Conservation (phyloP, 1,140 invertebrate genomes). For the Bombus consobrinus region DNA sequence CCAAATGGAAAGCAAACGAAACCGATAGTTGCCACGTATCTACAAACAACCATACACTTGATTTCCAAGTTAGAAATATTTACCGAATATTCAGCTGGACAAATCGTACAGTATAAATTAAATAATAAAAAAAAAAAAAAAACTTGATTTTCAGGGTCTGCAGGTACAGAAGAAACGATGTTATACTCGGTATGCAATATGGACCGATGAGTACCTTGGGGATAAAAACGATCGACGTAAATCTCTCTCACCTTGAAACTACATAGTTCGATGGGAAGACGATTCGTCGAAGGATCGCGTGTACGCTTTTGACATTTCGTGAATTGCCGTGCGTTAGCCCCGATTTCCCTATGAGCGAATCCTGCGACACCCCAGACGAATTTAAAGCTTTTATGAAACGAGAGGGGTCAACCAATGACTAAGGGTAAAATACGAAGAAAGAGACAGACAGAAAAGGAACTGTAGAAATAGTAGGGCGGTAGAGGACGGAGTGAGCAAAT, state of each 20-base stretch:
- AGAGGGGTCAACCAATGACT: not conserved
- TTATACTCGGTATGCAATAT: not conserved
- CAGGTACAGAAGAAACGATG: not conserved
- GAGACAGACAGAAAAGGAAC: conserved; percentile 21
- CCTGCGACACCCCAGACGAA: conserved; percentile 27
- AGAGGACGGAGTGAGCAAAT: conserved; percentile 5
- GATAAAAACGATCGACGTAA: not conserved
- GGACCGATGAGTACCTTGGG: not conserved
- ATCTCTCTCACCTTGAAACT: conserved; percentile 25
- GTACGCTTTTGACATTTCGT: conserved; percentile 22
- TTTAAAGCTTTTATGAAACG: conserved; percentile 16
- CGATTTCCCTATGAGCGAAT: not conserved
- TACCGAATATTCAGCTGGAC: no score
- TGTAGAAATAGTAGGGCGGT: not conserved
- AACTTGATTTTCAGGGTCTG: not conserved
- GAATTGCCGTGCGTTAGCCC: not conserved
- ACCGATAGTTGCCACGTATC: not conserved
- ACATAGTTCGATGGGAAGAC: not conserved
- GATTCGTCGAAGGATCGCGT: not conserved
- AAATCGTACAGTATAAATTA: no score
- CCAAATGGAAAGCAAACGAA: not conserved
- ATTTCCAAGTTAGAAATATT: not conserved
- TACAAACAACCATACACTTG: not conserved
- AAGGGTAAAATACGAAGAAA: not conserved
- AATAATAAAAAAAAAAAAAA: no score